Base-by-base conservation (phyloP, 2,113 vertebrate species). In the Platanista minor region DNA sequence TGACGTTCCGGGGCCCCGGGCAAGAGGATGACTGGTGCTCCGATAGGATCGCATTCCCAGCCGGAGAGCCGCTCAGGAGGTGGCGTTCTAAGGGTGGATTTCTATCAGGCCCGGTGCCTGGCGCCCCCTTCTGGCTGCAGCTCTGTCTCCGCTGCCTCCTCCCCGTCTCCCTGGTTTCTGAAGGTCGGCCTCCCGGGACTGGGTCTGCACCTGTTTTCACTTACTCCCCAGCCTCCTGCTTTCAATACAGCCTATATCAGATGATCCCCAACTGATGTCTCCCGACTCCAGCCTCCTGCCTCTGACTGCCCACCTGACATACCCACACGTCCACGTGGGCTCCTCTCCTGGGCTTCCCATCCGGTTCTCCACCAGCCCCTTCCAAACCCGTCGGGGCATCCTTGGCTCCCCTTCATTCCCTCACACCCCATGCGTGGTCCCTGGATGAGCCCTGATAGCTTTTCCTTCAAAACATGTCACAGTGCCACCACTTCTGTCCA, bases 311-410 rank as follows among this genome's bases (percentile, higher is more conserved):
- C 36, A 41, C 71, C 36, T 29, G 23, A 15, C 39, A 1, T 59
- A 11, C 49, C 5, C n/a, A 29, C 12, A 29, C 0, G 5, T 1
- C 57, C 12, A 23, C 23, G 8, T 12, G 5, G 11, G 43, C 17
- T 36, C 49, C 31, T 10, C 43, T 14, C 13, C 43, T 0, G 6
- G 41, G 41, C 20, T 36, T 25, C 59, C 49, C 41, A 1, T 17
- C n/a, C 12, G 11, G 0, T 23, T 46, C 6, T 29, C 59, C 31
- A 15, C 31, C 1, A 43, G n/a, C 13, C 2, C 7, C 4, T 2
- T 39, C 52, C 82, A 29, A 8, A 18, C 61, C 27, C 1, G 23
- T 4, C 46, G 49, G 84, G 15, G 41, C 25, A 27, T 25, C 39
- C 41, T 27, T 17, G 66, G 27, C 49, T 18, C 29, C 41, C 27